Conservation (phyloP, 2,797 vertebrate species). For the Melanotaenia trifasciata region DNA sequence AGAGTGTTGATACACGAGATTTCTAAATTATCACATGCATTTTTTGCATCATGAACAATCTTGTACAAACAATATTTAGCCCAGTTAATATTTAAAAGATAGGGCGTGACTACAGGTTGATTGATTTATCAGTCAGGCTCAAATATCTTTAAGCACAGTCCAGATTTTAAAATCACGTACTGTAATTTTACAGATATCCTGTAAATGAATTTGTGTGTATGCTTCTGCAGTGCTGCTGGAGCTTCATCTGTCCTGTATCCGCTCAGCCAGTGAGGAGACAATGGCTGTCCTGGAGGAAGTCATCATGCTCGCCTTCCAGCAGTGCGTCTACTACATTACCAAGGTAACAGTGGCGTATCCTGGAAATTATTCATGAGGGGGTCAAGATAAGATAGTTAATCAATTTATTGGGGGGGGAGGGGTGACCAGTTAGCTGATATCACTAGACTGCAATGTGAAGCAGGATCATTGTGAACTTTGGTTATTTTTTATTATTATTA, state of each 20-base stretch:
- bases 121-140: background rate
- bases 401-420: no score
- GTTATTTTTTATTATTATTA: no score
- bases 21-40: background rate
- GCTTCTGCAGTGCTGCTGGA: constrained; percentile 69
- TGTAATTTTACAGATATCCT: background rate
- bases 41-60: background rate
- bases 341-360: constrained; percentile 72
- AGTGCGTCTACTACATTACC: constrained; percentile 88
- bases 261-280: constrained; percentile 81
- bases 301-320: constrained; percentile 87
- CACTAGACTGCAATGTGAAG: no score
- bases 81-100: no score
- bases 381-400: no score
- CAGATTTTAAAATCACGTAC: background rate
- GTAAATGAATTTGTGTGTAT: constrained; percentile 25
- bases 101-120: background rate
- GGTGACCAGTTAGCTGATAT: no score
- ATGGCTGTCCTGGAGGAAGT: constrained; percentile 85
- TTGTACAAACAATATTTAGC: background rate
- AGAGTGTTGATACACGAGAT: background rate
- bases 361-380: no score
- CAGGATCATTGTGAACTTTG: no score
- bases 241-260: constrained; percentile 70
- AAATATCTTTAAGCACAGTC: background rate